Percentiles rank a stretch among this genome's conserved stretches.
Conservation (phyloP, 2,888 invertebrate genomes). For the Prosopocoilus inquinatus region DNA sequence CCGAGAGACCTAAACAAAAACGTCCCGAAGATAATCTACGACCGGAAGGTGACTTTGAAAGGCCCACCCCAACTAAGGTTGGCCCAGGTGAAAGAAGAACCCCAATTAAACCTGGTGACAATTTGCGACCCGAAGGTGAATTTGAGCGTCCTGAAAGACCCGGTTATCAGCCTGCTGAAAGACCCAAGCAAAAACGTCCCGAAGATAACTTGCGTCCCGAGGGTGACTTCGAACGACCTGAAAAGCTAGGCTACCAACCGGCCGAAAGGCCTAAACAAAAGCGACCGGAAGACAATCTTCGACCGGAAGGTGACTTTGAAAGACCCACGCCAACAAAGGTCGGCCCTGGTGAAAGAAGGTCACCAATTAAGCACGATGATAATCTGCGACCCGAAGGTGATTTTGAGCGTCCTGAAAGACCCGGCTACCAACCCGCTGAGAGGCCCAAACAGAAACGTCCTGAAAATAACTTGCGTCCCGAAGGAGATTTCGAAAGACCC, state of each 20-base stretch:
- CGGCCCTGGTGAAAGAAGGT: slow-evolving; percentile 48
- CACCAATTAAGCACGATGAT: slow-evolving; percentile 48
- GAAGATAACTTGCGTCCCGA: slow-evolving; percentile 57
- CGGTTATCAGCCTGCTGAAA: slow-evolving; percentile 53
- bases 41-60: slow-evolving; percentile 57
- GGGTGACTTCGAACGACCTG: slow-evolving; percentile 56
- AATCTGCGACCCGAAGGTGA: slow-evolving; percentile 59
- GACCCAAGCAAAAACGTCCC: slow-evolving; percentile 55
- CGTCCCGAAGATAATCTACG: slow-evolving; percentile 58
- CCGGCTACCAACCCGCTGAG: slow-evolving; percentile 52
- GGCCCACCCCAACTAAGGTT: slow-evolving; percentile 47
- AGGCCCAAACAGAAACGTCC: slow-evolving; percentile 57
- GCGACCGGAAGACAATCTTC: slow-evolving; percentile 46
- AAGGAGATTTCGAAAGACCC: slow-evolving; percentile 50
- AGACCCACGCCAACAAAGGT: slow-evolving; percentile 49
- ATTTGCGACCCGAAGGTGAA: slow-evolving; percentile 47
- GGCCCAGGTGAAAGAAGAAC: slow-evolving; percentile 50
- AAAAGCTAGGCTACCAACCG: slow-evolving; percentile 49
- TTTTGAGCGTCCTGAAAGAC: slow-evolving; percentile 42
- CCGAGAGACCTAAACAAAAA: slow-evolving; percentile 53
- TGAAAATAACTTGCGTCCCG: slow-evolving; percentile 62
- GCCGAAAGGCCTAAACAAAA: slow-evolving; percentile 61
- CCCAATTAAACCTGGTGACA: slow-evolving; percentile 52
- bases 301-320: slow-evolving; percentile 53
- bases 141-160: slow-evolving; percentile 52